phyloP scores from a whole-genome alignment of 2,113 vertebrate genomes.

The Passer domesticus region DNA sequence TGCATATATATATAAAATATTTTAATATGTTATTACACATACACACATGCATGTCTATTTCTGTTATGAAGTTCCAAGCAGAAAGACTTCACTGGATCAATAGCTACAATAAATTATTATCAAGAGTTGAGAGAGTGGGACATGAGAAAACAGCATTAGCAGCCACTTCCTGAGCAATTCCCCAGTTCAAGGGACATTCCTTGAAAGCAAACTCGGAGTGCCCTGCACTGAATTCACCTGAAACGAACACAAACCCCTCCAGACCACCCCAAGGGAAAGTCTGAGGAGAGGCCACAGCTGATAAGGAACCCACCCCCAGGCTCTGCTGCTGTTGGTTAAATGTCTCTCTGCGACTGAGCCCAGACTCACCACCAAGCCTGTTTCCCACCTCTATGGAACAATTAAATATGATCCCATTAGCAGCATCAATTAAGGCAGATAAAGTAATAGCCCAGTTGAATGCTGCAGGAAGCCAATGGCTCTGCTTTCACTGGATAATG shows the following conservation, averaged over 20 bases:
- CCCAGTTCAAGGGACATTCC: neutral
- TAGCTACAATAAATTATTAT: neutral
- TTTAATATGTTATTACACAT: neutral
- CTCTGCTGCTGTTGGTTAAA: conserved; percentile 1
- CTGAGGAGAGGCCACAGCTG: neutral
- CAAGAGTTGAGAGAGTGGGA: neutral
- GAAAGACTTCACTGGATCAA: neutral
- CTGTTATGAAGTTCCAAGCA: neutral
- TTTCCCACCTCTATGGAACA: conserved; percentile 51
- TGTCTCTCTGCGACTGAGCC: conserved; percentile 35
- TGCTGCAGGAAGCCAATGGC: conserved; percentile 67
- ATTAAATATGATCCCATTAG: conserved; percentile 76
- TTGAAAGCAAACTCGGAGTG: neutral
- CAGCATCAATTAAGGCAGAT: conserved; percentile 73
- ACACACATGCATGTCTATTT: accelerated
- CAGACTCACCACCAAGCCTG: conserved; percentile 58
- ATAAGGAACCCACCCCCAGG: neutral
- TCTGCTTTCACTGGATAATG: conserved; percentile 66
- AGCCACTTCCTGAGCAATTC: neutral
- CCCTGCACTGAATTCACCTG: neutral
- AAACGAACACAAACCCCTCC: neutral
- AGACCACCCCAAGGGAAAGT: neutral
- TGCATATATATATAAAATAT: neutral
- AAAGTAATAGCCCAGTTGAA: conserved; percentile 77
- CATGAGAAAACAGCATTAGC: neutral